Conservation (phyloP, 37 sponge, comb jelly and placozoan species). For the Tethya wilhelma region DNA sequence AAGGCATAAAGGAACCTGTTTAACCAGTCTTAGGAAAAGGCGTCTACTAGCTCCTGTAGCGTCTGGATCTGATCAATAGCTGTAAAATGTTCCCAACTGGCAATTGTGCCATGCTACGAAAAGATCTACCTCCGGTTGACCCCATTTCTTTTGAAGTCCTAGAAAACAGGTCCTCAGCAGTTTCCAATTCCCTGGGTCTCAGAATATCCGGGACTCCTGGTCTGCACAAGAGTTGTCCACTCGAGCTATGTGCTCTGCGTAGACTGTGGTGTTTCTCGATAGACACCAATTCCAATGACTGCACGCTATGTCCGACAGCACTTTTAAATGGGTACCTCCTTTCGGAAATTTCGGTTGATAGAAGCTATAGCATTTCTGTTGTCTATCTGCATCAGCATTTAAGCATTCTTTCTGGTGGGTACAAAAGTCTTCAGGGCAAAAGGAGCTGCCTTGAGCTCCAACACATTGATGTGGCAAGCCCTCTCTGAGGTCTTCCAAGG, state of each 20-base stretch:
- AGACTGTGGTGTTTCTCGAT: too few relatives aligned
- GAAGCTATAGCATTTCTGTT: conserved; percentile 19
- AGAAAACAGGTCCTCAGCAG: too few relatives aligned
- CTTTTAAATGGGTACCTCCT: not conserved
- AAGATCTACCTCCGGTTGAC: too few relatives aligned
- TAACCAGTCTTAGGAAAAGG: too few relatives aligned
- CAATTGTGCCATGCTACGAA: too few relatives aligned
- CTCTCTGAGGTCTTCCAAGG: conserved; percentile 1
- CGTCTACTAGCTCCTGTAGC: too few relatives aligned
- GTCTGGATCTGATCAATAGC: too few relatives aligned
- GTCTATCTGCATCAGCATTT: conserved; percentile 3
- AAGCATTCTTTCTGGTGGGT: not conserved
- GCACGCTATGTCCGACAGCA: not conserved
- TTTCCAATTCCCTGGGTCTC: conserved; percentile 26
- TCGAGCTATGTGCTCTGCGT: conserved; percentile 29
- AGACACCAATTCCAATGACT: conserved; percentile 9
- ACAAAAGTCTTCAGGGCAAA: conserved; percentile 8
- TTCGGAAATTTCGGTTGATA: too few relatives aligned
- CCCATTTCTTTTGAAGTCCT: too few relatives aligned
- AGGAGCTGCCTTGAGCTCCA: conserved; percentile 19
- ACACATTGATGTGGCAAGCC: not conserved
- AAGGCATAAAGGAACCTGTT: too few relatives aligned
- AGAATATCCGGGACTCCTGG: not conserved
- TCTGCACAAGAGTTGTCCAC: conserved; percentile 26
- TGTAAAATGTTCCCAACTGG: too few relatives aligned